These are phyloP conservation scores for Nasonia oneida DNA, from an alignment of 2,888 invertebrate species.

Conservation along the genomic window DNA sequence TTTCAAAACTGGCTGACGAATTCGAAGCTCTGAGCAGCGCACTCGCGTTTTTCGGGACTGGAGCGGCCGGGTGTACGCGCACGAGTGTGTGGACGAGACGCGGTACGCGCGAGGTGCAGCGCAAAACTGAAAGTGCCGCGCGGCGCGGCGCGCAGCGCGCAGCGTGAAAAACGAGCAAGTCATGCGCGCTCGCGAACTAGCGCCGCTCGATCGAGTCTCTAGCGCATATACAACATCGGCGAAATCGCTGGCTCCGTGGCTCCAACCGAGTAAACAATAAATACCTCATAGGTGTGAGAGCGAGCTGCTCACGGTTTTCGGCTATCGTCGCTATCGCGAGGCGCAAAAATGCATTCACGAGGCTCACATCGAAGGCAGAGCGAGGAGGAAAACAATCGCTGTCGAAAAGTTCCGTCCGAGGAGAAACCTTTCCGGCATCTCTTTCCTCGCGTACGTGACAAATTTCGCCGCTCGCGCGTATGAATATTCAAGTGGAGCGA, in stretches of 20 bases:
- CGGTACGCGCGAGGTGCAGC: constrained; percentile 41
- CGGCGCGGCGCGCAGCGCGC: background rate
- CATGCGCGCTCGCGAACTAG: constrained; percentile 30
- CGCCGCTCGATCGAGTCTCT: too few species aligned
- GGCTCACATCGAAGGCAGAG: background rate
- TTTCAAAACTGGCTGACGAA: background rate
- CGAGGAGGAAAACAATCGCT: background rate
- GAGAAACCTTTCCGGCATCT: too few species aligned
- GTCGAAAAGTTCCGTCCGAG: too few species aligned
- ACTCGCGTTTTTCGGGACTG: background rate
- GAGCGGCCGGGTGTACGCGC: background rate
- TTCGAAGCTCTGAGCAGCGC: background rate
- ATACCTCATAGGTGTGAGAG: too few species aligned
- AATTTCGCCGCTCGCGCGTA: constrained; percentile 15
- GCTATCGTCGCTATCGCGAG: too few species aligned
- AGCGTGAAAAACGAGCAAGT: constrained; percentile 45
- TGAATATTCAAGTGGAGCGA: constrained; percentile 30
- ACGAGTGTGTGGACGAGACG: background rate
- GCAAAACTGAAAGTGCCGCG: constrained; percentile 49
- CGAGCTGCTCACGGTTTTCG: too few species aligned
- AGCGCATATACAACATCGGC: too few species aligned
- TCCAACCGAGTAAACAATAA: too few species aligned
- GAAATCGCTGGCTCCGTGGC: too few species aligned
- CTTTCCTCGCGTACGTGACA: constrained; percentile 20
- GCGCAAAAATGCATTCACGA: background rate